Conservation (phyloP, 2,113 vertebrate genomes). For the Laticauda colubrina region DNA sequence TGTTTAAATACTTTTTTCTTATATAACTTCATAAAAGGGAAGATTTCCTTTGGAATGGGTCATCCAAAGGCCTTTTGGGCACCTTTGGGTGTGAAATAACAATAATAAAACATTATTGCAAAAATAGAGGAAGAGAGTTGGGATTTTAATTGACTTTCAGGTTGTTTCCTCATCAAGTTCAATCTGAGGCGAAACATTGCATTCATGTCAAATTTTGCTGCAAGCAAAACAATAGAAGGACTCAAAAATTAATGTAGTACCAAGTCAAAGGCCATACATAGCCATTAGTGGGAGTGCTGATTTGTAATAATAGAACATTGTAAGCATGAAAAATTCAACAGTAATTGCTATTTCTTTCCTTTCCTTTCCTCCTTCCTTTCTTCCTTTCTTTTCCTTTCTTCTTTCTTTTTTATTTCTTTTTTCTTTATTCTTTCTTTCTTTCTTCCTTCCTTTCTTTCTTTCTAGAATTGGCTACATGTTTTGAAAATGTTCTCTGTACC, state of each 20-base stretch:
- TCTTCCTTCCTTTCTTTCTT: constrained; percentile 47
- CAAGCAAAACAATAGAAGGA: constrained; percentile 63
- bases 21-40: constrained; percentile 34
- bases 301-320: constrained; percentile 65
- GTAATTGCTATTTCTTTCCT: constrained; percentile 61
- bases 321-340: constrained; percentile 72
- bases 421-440: constrained; percentile 47
- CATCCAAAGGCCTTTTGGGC: constrained; percentile 40
- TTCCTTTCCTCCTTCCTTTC: constrained; percentile 41
- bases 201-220: constrained; percentile 66
- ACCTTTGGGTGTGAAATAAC: constrained; percentile 46
- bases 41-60: constrained; percentile 44
- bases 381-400: constrained; percentile 39
- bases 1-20: constrained; percentile 35
- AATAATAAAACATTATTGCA: constrained; percentile 43
- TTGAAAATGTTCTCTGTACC: constrained; percentile 53
- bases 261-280: constrained; percentile 67
- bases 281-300: constrained; percentile 54
- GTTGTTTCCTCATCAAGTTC: constrained; percentile 61
- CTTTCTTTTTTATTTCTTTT: constrained; percentile 45
- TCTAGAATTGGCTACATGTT: constrained; percentile 46
- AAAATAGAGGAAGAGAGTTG: constrained; percentile 53
- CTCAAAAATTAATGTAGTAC: constrained; percentile 70
- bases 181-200: constrained; percentile 63
- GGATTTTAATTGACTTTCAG: constrained; percentile 63